A percentile compares a stretch with the other conserved stretches of the same genome.
Evolutionary conservation across 1,140 invertebrate genomes (phyloP).

Genomic region (Penaeus vannamei): DNA sequence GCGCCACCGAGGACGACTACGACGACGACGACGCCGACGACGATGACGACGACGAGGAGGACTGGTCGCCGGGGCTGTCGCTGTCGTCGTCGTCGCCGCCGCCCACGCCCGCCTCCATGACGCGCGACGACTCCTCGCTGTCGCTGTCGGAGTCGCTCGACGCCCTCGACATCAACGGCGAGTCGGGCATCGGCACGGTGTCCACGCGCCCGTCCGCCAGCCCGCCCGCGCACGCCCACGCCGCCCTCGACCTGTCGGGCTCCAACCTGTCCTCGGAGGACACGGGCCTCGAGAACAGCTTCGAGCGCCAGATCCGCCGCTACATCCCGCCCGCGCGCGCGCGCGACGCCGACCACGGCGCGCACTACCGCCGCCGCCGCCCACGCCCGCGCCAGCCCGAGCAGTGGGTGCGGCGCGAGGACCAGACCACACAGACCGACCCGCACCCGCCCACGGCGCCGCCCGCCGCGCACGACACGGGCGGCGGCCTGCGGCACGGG

Average conservation of each 20-base stretch:
- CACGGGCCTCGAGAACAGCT: slow-evolving; percentile 65
- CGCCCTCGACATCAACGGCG: slow-evolving; percentile 62
- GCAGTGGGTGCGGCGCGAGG: slow-evolving; percentile 59
- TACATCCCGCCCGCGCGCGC: slow-evolving; percentile 51
- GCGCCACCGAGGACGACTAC: slow-evolving; percentile 63
- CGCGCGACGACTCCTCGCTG: slow-evolving; percentile 60
- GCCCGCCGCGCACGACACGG: slow-evolving; percentile 13
- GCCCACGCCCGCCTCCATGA: slow-evolving; percentile 60
- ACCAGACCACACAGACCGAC: slow-evolving; percentile 63
- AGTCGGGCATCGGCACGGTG: slow-evolving; percentile 64
- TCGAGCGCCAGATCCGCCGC: slow-evolving; percentile 61
- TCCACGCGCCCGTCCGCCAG: slow-evolving; percentile 64
- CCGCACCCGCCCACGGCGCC: slow-evolving; percentile 36
- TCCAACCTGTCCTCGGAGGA: slow-evolving; percentile 67
- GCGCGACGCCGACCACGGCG: slow-evolving; percentile 6
- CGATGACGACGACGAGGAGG: slow-evolving; percentile 56
- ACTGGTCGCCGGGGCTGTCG: slow-evolving; percentile 51
- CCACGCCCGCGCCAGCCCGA: slow-evolving; percentile 35
- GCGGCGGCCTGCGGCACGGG: not conserved
- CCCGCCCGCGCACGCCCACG: slow-evolving; percentile 45
- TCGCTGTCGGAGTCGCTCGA: slow-evolving; percentile 66
- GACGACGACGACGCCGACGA: slow-evolving; percentile 58
- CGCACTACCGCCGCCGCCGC: slow-evolving; percentile 45
- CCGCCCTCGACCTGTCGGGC: slow-evolving; percentile 61
- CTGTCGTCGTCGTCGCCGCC: slow-evolving; percentile 58